Base-by-base conservation (phyloP, 2,888 invertebrate genomes). In the Phortica magna region DNA sequence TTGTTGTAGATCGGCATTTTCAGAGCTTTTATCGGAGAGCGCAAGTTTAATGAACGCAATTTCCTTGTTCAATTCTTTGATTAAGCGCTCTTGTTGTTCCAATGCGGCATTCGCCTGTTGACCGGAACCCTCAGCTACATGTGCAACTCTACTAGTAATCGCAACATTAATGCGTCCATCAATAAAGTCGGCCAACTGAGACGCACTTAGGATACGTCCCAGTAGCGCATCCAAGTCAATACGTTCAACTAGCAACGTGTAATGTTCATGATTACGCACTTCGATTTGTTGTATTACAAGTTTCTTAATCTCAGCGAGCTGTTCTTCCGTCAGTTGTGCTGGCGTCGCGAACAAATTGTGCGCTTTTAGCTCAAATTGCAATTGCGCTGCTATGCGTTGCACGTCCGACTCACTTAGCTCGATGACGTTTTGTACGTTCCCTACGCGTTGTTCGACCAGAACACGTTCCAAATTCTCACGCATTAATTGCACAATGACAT, bases 11-110 rank as follows among this genome's bases (percentile, higher is more conserved):
- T 89, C 85, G 2, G 89, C 84, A 77, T 91, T 90, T 77, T 91
- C 90, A 0, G 92, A 92, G 79, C 93, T 93, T 73, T 93, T 90
- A 74, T 93, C 93, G 0, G 92, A 90, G 7, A 94, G 89, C 79
- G 94, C 93, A 9, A 93, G 90, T 83, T 94, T 94, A 77, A 95
- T 93, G 77, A 91, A 92, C 59, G 93, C 93, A 6, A 95, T 92
- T 81, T 94, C 93, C 2, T 90, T 89, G 77, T 93, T 93, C 0
- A 94, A 92, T 76, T 93, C 93, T 7, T 93, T 83, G 10, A 94
- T 93, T 91, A 93, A 92, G 75, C 88, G 89, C 82, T 93, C 93
- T 31, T 94, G 93, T 84, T 17, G 92, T 88, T 83, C 80, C 6
- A 39, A 17, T 12, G 84, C 72, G 2, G 78, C 55, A 17, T 70